Percentiles rank a stretch among this genome's conserved stretches.
Conservation (phyloP, 2,113 vertebrate species). For the Hassar affinis region DNA sequence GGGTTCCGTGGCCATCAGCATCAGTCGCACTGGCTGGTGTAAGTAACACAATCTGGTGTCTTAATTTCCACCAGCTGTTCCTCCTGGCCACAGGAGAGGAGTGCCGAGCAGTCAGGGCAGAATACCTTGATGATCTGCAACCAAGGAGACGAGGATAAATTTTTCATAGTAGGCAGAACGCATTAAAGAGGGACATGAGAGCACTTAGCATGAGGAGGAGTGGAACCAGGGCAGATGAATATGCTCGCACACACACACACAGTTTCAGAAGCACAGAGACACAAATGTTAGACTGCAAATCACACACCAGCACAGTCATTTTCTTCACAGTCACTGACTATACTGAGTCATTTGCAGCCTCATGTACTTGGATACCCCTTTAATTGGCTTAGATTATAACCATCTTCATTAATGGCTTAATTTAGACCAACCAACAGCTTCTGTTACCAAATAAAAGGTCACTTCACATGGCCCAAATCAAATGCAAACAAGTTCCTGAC, state of each 20-base stretch:
- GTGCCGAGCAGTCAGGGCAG: constrained; percentile 48
- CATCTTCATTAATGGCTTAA: constrained; percentile 36
- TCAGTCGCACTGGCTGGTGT: constrained; percentile 65
- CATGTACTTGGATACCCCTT: constrained; percentile 21
- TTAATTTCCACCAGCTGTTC: constrained; percentile 77
- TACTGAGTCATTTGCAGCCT: constrained; percentile 32
- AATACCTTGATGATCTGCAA: constrained; percentile 73
- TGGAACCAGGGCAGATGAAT: constrained; percentile 45
- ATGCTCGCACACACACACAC: constrained; percentile 18
- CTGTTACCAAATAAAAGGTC: constrained; percentile 28
- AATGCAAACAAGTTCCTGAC: constrained; percentile 7
- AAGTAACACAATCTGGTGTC: constrained; percentile 78
- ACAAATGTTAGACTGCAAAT: neutral
- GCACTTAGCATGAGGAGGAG: constrained; percentile 44
- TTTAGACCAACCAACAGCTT: constrained; percentile 42
- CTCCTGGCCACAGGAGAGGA: constrained; percentile 62
- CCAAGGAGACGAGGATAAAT: constrained; percentile 70
- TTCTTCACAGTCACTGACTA: constrained; percentile 34
- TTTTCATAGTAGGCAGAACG: constrained; percentile 66
- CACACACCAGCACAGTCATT: constrained; percentile 23
- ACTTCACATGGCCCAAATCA: constrained; percentile 32
- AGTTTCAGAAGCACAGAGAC: constrained; percentile 16
- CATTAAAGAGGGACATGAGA: constrained; percentile 63
- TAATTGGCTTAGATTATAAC: constrained; percentile 43
- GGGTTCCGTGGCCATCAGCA: constrained; percentile 66